phyloP scores from a whole-genome alignment of 2,113 vertebrate species.

The Cyprinodon variegatus region DNA sequence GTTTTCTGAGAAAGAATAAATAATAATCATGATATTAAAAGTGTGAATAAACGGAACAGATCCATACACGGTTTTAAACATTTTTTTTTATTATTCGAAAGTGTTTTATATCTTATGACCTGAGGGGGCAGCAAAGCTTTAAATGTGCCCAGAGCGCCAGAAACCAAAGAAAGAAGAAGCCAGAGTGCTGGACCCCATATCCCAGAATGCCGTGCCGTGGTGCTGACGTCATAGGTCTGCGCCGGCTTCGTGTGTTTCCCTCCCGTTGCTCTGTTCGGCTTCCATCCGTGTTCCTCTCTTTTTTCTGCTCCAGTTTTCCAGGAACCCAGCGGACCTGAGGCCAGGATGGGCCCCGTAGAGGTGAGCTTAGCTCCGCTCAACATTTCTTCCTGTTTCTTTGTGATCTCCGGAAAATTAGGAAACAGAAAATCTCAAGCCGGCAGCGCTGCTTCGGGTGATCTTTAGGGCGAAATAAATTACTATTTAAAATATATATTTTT shows the following conservation, averaged over 20 bases:
- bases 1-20: too few relatives aligned
- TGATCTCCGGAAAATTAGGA: neutral
- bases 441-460: neutral
- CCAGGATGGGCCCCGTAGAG: conserved; percentile 65
- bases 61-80: too few relatives aligned
- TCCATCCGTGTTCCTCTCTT: neutral
- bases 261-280: neutral
- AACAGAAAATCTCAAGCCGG: neutral
- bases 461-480: neutral
- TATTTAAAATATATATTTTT: neutral
- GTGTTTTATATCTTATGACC: too few relatives aligned
- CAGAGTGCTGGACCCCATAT: conserved; percentile 17
- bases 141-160: too few relatives aligned
- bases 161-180: too few relatives aligned
- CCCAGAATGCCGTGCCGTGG: conserved; percentile 26
- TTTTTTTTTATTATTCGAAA: too few relatives aligned
- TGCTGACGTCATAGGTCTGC: conserved; percentile 1
- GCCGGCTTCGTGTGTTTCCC: neutral
- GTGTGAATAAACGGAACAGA: too few relatives aligned
- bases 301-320: neutral
- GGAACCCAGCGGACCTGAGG: neutral
- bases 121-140: too few relatives aligned
- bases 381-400: neutral
- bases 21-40: too few relatives aligned
- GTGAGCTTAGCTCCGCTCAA: conserved; percentile 1